These are phyloP conservation scores for Rhombomys opimus DNA, from an alignment of 2,113 vertebrate genomes.

Conservation along the genomic window DNA sequence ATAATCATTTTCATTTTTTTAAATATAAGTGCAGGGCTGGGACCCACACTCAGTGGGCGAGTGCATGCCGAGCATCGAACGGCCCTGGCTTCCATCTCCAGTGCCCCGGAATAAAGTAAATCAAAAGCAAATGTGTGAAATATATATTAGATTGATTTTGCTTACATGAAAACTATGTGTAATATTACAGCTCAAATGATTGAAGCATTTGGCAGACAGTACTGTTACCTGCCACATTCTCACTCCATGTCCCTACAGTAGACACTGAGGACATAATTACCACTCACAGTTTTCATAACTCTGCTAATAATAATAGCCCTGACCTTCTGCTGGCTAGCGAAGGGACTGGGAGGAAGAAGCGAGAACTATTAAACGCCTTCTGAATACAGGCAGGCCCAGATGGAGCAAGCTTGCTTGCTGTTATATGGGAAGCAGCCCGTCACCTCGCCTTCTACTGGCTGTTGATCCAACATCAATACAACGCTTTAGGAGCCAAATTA, in stretches of 20 bases:
- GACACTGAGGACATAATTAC: background rate
- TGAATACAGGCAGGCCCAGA: conserved; percentile 29
- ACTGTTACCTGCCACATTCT: background rate
- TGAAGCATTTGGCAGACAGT: background rate
- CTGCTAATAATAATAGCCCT: background rate
- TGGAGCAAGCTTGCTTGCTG: conserved; percentile 56
- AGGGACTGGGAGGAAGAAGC: conserved; percentile 19
- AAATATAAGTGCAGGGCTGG: background rate
- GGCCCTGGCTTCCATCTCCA: background rate
- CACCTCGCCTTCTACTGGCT: conserved; percentile 88
- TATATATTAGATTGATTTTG: conserved; percentile 24
- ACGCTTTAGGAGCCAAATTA: conserved; percentile 93
- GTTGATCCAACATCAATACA: conserved; percentile 92
- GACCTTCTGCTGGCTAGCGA: conserved; percentile 61
- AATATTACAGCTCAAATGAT: background rate
- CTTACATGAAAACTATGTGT: background rate
- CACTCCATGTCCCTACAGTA: background rate
- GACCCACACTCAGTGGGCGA: background rate
- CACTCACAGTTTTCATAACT: background rate
- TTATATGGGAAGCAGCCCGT: conserved; percentile 82
- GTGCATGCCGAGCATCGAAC: background rate
- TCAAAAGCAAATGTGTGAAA: background rate
- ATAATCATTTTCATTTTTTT: background rate
- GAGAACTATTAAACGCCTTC: conserved; percentile 70
- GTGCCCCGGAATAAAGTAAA: background rate